A percentile compares a stretch with the other conserved stretches of the same genome.
These are phyloP conservation scores for Trogon surrucura DNA, from an alignment of 2,113 vertebrate species.

Conservation along the genomic window DNA sequence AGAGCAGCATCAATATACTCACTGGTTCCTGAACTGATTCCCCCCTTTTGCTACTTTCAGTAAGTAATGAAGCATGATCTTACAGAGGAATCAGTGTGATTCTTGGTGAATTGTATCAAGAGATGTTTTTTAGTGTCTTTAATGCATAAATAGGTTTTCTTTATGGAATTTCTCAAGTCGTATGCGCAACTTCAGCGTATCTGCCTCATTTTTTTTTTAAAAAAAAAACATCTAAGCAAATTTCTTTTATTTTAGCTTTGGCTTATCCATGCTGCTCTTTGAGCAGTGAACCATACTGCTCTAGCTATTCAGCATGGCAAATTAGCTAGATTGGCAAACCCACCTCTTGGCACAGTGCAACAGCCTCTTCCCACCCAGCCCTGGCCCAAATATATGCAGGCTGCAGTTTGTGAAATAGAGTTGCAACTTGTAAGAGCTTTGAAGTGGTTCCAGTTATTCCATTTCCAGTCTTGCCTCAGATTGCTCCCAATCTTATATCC, in stretches of 20 bases:
- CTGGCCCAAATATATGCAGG: not conserved
- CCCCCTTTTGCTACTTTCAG: not conserved
- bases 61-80: not conserved
- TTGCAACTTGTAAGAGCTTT: not conserved
- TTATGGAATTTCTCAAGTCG: fast-evolving
- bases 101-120: not conserved
- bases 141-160: not conserved
- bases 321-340: not conserved
- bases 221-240: not conserved
- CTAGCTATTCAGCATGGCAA: not conserved
- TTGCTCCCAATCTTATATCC: not conserved
- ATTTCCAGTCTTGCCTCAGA: not conserved
- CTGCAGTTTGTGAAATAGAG: not conserved
- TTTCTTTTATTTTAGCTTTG: not conserved
- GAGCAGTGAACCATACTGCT: not conserved
- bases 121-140: not conserved
- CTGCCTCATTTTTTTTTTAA: not conserved
- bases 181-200: not conserved
- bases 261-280: not conserved
- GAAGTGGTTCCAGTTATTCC: not conserved
- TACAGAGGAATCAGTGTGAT: not conserved
- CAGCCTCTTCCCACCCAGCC: not conserved
- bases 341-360: not conserved
- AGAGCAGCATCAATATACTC: not conserved
- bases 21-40: not conserved